Conservation (phyloP, 1,140 invertebrate species). For the Lepidotrigona ventralis region DNA sequence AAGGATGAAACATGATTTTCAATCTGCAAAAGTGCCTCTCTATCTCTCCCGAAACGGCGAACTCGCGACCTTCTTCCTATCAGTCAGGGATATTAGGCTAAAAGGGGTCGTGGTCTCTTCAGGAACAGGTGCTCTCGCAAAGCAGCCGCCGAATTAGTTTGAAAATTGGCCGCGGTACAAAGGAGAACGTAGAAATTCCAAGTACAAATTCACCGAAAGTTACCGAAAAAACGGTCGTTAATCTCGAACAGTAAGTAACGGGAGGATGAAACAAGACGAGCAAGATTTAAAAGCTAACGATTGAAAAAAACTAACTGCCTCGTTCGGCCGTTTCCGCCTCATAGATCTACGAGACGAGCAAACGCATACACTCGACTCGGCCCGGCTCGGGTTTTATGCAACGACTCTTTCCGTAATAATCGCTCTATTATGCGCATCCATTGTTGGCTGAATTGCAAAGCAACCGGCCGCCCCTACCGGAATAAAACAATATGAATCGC, state of each 20-base stretch:
- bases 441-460: conserved; percentile 13
- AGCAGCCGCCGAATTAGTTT: neutral
- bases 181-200: too few relatives aligned
- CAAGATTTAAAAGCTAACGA: neutral
- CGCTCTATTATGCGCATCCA: conserved; percentile 18
- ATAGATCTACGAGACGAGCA: neutral
- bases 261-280: neutral
- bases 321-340: conserved; percentile 17
- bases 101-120: conserved; percentile 7
- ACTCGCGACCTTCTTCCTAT: conserved; percentile 8
- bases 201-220: neutral
- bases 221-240: neutral
- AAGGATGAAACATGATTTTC: conserved; percentile 36
- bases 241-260: neutral
- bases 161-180: neutral
- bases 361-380: neutral
- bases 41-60: neutral
- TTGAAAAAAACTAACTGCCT: conserved; percentile 6
- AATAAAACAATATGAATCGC: conserved; percentile 18
- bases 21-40: conserved; percentile 45
- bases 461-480: neutral
- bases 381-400: neutral
- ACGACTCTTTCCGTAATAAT: conserved; percentile 28
- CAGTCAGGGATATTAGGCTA: conserved; percentile 31
- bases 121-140: neutral